phyloP scores from a whole-genome alignment of 92 coral and sea anemone species.

The Zoanthus gigantus region DNA sequence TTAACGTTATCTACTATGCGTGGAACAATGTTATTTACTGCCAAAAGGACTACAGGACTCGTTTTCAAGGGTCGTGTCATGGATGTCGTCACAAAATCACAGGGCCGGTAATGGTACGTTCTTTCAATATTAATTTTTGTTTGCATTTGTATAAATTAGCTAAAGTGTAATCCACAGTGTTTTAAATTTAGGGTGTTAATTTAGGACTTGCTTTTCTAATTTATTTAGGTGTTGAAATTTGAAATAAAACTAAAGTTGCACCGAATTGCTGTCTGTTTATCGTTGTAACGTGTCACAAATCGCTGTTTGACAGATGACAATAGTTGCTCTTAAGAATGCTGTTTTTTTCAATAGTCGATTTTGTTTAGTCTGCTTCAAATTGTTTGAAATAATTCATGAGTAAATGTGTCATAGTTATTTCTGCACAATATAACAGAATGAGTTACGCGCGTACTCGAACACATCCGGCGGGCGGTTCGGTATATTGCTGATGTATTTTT shows the following conservation, averaged over 20 bases:
- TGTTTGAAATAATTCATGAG: neutral
- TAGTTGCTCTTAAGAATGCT: conserved; percentile 17
- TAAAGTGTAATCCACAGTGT: neutral
- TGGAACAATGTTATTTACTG: conserved; percentile 81
- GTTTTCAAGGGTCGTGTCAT: conserved; percentile 80
- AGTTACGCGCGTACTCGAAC: neutral
- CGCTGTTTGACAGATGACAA: conserved; percentile 28
- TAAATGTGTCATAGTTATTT: conserved; percentile 23
- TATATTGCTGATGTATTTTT: neutral
- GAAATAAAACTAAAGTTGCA: neutral
- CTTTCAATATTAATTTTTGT: conserved; percentile 4
- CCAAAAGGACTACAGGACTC: conserved; percentile 80
- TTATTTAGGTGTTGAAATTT: neutral
- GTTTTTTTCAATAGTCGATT: neutral
- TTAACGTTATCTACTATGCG: conserved; percentile 73
- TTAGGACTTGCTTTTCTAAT: neutral
- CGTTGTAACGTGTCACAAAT: conserved; percentile 11
- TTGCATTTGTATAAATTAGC: neutral
- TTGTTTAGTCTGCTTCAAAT: neutral
- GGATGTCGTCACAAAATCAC: conserved; percentile 82
- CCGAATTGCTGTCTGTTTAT: neutral
- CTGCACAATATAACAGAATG: neutral
- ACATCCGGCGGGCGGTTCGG: conserved; percentile 18
- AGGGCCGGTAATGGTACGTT: conserved; percentile 88
- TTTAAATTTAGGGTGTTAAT: neutral